These are phyloP conservation scores for Melanotaenia parkinsoni DNA, from an alignment of 2,797 vertebrate species.

Conservation along the genomic window DNA sequence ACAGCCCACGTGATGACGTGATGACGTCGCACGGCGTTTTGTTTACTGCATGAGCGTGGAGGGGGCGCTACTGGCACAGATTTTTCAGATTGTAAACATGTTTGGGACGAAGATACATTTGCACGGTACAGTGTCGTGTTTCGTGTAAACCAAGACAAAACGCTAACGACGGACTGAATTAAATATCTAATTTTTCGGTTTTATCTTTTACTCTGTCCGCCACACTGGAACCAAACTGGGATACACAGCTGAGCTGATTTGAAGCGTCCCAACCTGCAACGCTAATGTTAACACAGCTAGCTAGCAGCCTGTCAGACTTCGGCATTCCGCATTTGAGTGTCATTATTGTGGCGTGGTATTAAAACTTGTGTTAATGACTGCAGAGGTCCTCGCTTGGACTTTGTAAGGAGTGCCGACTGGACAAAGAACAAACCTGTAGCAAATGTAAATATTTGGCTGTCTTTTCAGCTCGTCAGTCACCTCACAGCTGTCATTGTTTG, in stretches of 20 bases:
- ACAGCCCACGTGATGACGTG: constrained; percentile 47
- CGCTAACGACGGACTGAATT: neutral
- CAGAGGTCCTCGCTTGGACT: too few species aligned
- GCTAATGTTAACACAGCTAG: constrained; percentile 55
- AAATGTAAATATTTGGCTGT: constrained; percentile 7
- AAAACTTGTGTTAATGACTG: neutral
- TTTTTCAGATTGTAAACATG: constrained; percentile 36
- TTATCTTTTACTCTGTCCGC: neutral
- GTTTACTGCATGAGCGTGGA: constrained; percentile 65
- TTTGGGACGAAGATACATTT: neutral
- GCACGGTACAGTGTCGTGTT: neutral
- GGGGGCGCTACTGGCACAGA: constrained; percentile 29
- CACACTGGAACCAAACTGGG: neutral
- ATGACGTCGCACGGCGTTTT: constrained; percentile 55
- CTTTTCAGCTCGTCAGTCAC: neutral
- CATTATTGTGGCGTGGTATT: neutral
- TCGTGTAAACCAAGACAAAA: neutral
- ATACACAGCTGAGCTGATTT: constrained; percentile 36
- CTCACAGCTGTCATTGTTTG: constrained; percentile 28
- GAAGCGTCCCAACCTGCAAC: neutral
- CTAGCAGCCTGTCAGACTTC: constrained; percentile 8
- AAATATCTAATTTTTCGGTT: neutral
- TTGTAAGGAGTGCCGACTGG: neutral
- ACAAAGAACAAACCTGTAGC: neutral
- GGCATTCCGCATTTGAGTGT: neutral